Evolutionary conservation across 2,888 invertebrate genomes (phyloP).

Genomic region (Thecophora atra): DNA sequence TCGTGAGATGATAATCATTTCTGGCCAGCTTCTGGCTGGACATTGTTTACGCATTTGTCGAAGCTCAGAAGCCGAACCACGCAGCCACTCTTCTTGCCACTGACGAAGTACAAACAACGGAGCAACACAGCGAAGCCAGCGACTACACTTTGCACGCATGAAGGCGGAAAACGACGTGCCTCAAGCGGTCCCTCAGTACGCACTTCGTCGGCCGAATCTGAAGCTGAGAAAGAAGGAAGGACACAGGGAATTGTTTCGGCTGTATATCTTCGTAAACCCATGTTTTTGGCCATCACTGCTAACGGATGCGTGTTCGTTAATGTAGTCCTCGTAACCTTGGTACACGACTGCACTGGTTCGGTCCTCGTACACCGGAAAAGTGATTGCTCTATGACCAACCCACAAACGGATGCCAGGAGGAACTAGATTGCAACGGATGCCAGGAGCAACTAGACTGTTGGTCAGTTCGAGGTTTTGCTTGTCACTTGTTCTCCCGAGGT

Average conservation of each 20-base stretch:
- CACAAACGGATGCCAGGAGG: conserved; percentile 22
- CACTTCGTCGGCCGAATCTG: conserved; percentile 4
- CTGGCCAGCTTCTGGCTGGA: conserved; percentile 18
- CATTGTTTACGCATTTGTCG: conserved; percentile 44
- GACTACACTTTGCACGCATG: conserved; percentile 9
- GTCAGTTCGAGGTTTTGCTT: conserved; percentile 64
- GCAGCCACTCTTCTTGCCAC: conserved; percentile 41
- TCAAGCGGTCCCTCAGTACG: not conserved
- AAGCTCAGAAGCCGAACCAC: conserved; percentile 35
- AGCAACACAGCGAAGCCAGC: not conserved
- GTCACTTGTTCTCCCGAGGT: conserved; percentile 53
- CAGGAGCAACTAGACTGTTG: conserved; percentile 58
- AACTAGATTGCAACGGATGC: conserved; percentile 36
- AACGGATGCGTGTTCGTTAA: conserved; percentile 30
- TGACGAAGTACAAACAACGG: not conserved
- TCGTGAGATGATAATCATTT: conserved; percentile 35
- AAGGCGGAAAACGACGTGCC: conserved; percentile 34
- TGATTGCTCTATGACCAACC: not conserved
- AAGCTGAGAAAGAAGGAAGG: conserved; percentile 4
- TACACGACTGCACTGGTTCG: not conserved
- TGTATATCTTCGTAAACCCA: conserved; percentile 33
- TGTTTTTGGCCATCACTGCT: conserved; percentile 27
- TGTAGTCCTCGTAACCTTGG: conserved; percentile 22
- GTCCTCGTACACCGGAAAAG: not conserved
- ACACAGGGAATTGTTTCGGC: conserved; percentile 19